Evolutionary conservation across 1,140 invertebrate species (phyloP).

Genomic region (Achroia grisella): DNA sequence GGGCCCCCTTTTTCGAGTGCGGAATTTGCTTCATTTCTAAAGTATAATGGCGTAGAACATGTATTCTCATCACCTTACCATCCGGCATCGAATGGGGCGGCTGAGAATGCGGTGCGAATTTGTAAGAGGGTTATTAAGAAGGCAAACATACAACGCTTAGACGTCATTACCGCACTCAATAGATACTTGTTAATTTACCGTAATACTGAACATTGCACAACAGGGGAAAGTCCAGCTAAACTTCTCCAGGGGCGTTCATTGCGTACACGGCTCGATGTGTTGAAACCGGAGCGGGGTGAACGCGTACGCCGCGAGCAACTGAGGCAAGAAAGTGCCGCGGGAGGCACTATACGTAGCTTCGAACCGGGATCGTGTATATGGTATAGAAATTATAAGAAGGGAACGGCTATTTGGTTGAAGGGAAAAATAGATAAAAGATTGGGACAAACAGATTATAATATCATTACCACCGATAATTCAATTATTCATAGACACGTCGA

Average conservation of each 20-base stretch:
- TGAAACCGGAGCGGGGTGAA: conserved; percentile 11
- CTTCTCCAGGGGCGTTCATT: conserved; percentile 7
- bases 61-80: conserved; percentile 12
- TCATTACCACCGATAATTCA: too few relatives aligned
- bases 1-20: conserved; percentile 6
- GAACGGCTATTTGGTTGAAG: too few relatives aligned
- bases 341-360: too few relatives aligned
- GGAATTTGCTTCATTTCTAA: conserved; percentile 10
- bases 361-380: too few relatives aligned
- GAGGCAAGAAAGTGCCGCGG: too few relatives aligned
- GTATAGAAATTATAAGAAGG: too few relatives aligned
- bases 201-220: conserved; percentile 27
- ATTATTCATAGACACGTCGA: too few relatives aligned
- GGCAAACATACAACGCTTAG: neutral
- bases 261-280: conserved; percentile 12
- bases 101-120: neutral
- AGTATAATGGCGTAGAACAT: conserved; percentile 8
- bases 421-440: too few relatives aligned
- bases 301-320: too few relatives aligned
- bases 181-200: conserved; percentile 30
- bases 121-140: neutral
- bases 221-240: conserved; percentile 12
- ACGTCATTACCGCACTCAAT: conserved; percentile 1
- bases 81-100: conserved; percentile 10
- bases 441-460: neutral